Evolutionary conservation across 2,888 invertebrate species (phyloP).

Genomic region (Hyles lineata): DNA sequence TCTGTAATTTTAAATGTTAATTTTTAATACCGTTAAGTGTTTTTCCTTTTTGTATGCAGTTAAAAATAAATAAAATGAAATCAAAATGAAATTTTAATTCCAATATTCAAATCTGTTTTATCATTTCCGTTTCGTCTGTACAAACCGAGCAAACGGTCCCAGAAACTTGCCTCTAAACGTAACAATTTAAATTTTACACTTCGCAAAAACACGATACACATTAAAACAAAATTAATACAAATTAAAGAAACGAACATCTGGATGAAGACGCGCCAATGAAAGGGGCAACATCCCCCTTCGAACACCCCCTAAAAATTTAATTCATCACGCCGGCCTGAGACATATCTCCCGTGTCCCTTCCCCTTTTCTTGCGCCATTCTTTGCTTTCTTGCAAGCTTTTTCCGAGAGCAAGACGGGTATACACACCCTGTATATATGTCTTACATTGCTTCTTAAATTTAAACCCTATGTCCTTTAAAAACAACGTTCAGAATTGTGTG

Average conservation of each 20-base stretch:
- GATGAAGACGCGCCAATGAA: conserved; percentile 78
- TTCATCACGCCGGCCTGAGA: conserved; percentile 82
- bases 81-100: too few species aligned
- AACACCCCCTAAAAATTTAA: conserved; percentile 84
- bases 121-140: background rate
- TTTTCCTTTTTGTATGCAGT: too few species aligned
- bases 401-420: conserved; percentile 68
- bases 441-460: conserved; percentile 36
- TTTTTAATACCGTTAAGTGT: too few species aligned
- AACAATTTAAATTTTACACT: conserved; percentile 6
- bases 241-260: conserved; percentile 77
- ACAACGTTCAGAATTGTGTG: conserved; percentile 41
- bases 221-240: conserved; percentile 75
- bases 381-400: conserved; percentile 84
- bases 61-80: too few species aligned
- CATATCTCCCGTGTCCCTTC: conserved; percentile 81
- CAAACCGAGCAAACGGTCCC: background rate
- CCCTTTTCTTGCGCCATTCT: conserved; percentile 81
- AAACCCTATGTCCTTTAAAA: rapidly evolving
- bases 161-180: background rate
- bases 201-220: conserved; percentile 45
- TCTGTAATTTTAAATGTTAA: too few species aligned
- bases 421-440: conserved; percentile 59
- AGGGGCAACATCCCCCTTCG: conserved; percentile 71
- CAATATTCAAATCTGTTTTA: too few species aligned